Evolutionary conservation across 2,888 invertebrate species (phyloP), one percentile per base, ranked within the genome.

Genomic region (Euclidia mi): DNA sequence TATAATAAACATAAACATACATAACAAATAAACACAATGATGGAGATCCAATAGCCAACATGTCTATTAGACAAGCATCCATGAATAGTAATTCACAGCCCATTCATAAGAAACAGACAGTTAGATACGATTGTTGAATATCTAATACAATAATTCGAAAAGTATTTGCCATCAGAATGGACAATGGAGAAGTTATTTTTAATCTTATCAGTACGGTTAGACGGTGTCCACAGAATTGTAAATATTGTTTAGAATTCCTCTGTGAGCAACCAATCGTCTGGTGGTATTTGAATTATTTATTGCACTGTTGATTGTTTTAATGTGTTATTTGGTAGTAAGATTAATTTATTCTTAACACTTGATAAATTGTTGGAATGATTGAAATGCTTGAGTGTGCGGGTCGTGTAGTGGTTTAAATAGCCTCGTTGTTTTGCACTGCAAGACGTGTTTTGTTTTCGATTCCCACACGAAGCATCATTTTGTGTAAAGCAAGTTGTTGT

Each of bases 71-170:
- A 50, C 51, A 40, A 49, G 28, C 37, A 52, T 46, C 43, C 43
- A 46, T 59, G 71, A 69, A 74, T 74, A 49, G 52, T 52, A 63
- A 62, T 32, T 49, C 41, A 52, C 4, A 12, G 40, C 40, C 59
- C 71, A 76, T 81, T 82, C 78, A 75, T 73, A 79, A 56, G 71
- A 81, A 82, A 60, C 57, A 74, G 62, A 75, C 74, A 78, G 79
- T 76, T 76, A 77, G 48, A 51, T 63, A 80, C 81, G 64, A 51
- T 32, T 34, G 43, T 71, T 69, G 81, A 82, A 82, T 82, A 32
- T 51, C 34, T 58, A 72, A 71, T 69, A 44, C 28, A 9, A 57
- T 58, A 67, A 56, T 63, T 61, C 11, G n/a, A 49, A 43, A 55
- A 51, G 37, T 46, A 53, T 45, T 47, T 44, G 55, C 40, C 11